Evolutionary conservation across 2,888 invertebrate genomes (phyloP).

Genomic region (Papilio protenor): DNA sequence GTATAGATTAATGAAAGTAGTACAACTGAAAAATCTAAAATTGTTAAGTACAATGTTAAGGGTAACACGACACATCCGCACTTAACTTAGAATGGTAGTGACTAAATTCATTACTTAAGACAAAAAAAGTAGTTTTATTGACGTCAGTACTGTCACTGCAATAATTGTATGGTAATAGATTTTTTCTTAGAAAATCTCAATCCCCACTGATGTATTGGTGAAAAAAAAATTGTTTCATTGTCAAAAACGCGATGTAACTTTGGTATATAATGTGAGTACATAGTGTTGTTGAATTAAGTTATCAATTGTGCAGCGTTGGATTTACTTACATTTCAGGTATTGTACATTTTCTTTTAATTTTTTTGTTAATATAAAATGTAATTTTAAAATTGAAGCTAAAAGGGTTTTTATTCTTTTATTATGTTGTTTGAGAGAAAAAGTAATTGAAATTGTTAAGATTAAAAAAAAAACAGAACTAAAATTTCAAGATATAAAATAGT

Average conservation of each 20-base stretch:
- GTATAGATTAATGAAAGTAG: too few relatives aligned
- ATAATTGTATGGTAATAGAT: slow-evolving; percentile 17
- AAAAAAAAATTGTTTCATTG: slow-evolving; percentile 25
- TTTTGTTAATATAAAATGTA: slow-evolving; percentile 11
- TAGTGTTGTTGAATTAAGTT: slow-evolving; percentile 22
- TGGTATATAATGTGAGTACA: slow-evolving; percentile 31
- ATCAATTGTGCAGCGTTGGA: slow-evolving; percentile 14
- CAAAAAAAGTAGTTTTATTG: slow-evolving; percentile 4
- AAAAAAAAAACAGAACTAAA: too few relatives aligned
- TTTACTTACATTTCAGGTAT: slow-evolving; percentile 21
- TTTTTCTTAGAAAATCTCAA: slow-evolving; percentile 26
- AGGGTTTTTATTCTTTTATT: neutral
- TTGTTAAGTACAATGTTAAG: neutral
- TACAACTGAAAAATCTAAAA: neutral
- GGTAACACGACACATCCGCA: neutral
- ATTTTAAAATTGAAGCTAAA: neutral
- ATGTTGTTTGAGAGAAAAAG: too few relatives aligned
- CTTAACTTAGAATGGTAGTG: neutral
- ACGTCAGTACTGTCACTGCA: slow-evolving; percentile 24
- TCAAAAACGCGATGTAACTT: slow-evolving; percentile 26
- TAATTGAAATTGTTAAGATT: too few relatives aligned
- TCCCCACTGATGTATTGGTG: slow-evolving; percentile 26
- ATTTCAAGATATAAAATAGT: too few relatives aligned
- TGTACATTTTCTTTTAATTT: slow-evolving; percentile 23
- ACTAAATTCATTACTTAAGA: neutral